Evolutionary conservation across 2,113 vertebrate species (phyloP).

Genomic region (Carassius auratus): DNA sequence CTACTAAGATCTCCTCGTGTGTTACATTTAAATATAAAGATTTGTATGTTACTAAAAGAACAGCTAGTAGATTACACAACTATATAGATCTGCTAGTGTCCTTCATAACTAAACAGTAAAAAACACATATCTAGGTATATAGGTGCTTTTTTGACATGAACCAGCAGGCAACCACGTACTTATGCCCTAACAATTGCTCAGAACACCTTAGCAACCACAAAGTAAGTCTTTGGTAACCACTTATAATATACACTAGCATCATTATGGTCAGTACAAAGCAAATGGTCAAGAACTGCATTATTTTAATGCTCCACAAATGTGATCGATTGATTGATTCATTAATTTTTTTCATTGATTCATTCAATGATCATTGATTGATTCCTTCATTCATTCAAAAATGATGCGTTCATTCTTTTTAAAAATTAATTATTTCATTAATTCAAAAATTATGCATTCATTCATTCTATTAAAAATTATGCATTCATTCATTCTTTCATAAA

Average conservation of each 20-base stretch:
- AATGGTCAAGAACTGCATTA: too few relatives aligned
- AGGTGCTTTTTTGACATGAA: neutral
- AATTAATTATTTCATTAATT: neutral
- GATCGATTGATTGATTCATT: neutral
- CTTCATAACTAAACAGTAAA: too few relatives aligned
- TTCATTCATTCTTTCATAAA: neutral
- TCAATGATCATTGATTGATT: too few relatives aligned
- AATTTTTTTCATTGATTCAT: too few relatives aligned
- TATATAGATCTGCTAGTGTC: neutral
- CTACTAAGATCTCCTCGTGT: too few relatives aligned
- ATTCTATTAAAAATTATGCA: too few relatives aligned
- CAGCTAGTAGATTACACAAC: neutral
- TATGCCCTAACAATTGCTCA: neutral
- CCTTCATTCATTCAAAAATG: neutral
- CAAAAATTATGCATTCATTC: neutral
- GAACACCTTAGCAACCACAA: neutral
- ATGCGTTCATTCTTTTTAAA: neutral
- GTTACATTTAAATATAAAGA: too few relatives aligned
- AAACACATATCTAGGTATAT: neutral
- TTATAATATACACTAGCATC: neutral
- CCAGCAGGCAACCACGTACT: neutral
- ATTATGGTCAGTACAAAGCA: neutral
- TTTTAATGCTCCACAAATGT: neutral
- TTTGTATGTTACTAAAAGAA: too few relatives aligned
- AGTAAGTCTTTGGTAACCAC: neutral